These are phyloP conservation scores for Natrix natrix DNA, from an alignment of 2,797 vertebrate genomes.

Conservation along the genomic window DNA sequence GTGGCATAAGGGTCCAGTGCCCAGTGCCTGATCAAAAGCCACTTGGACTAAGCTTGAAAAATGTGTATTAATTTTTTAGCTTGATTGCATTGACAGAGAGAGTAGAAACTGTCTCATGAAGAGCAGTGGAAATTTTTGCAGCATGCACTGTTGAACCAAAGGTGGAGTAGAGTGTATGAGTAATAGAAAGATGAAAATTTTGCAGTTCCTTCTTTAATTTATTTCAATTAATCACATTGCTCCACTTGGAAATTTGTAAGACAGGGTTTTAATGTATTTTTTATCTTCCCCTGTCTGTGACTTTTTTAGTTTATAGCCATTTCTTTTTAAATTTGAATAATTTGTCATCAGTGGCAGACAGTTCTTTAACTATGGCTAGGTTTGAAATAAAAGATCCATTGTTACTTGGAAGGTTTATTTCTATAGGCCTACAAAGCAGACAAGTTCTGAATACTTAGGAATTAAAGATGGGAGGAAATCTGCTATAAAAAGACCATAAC, in stretches of 20 bases:
- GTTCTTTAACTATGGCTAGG: slow-evolving; percentile 66
- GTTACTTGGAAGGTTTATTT: slow-evolving; percentile 64
- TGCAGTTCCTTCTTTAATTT: slow-evolving; percentile 43
- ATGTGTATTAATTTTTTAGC: background rate
- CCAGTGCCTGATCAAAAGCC: background rate
- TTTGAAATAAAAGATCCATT: slow-evolving; percentile 64
- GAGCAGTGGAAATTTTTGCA: background rate
- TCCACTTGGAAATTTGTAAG: slow-evolving; percentile 37
- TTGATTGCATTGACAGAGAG: accelerated
- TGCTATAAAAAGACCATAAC: slow-evolving; percentile 63
- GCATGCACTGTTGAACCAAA: accelerated
- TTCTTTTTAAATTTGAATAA: slow-evolving; percentile 69
- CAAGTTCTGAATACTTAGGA: slow-evolving; percentile 63
- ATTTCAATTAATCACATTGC: slow-evolving; percentile 51
- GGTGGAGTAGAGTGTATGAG: background rate
- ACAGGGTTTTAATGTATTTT: slow-evolving; percentile 19
- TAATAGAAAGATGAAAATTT: accelerated
- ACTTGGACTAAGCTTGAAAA: background rate
- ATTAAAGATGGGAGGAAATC: slow-evolving; percentile 66
- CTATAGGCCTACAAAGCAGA: slow-evolving; percentile 62
- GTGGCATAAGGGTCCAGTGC: background rate
- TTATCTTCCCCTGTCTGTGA: slow-evolving; percentile 40
- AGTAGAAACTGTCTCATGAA: background rate
- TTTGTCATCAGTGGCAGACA: slow-evolving; percentile 66
- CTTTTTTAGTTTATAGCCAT: slow-evolving; percentile 52